Percentiles rank a stretch among this genome's conserved stretches.
Conservation (phyloP, 2,797 vertebrate genomes). For the Pseudochirops cupreus region DNA sequence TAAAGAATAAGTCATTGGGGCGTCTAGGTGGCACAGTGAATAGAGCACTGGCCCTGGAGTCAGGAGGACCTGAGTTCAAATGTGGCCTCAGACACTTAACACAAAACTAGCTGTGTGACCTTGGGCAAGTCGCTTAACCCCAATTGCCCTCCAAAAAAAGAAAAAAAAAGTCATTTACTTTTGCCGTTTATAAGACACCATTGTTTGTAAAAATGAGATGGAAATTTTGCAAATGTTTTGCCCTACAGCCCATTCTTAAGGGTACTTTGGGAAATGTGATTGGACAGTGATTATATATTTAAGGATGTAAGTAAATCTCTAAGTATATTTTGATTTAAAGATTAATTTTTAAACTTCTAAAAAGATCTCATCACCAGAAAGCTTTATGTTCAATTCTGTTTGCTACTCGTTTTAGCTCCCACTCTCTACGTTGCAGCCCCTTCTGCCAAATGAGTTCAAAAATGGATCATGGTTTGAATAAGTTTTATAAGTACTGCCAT, state of each 20-base stretch:
- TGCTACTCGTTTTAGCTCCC: slow-evolving; percentile 13
- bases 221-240: slow-evolving; percentile 31
- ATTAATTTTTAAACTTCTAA: neutral
- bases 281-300: neutral
- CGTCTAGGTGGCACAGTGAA: no score
- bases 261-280: slow-evolving; percentile 15
- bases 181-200: slow-evolving; percentile 45
- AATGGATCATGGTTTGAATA: neutral
- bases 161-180: slow-evolving; percentile 39
- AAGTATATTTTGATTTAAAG: neutral
- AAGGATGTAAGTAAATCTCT: neutral
- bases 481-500: neutral
- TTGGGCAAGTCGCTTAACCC: no score
- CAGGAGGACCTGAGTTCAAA: no score
- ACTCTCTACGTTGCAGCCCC: neutral
- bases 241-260: neutral
- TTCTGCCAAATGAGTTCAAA: neutral
- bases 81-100: no score
- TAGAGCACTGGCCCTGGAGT: no score
- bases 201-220: neutral
- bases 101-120: no score
- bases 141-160: no score
- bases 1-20: slow-evolving; percentile 51
- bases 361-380: slow-evolving; percentile 26
- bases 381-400: slow-evolving; percentile 25